Evolutionary conservation across 2,113 vertebrate species (phyloP), one percentile per base, ranked within the genome.

Genomic region (Synodontis membranacea): DNA sequence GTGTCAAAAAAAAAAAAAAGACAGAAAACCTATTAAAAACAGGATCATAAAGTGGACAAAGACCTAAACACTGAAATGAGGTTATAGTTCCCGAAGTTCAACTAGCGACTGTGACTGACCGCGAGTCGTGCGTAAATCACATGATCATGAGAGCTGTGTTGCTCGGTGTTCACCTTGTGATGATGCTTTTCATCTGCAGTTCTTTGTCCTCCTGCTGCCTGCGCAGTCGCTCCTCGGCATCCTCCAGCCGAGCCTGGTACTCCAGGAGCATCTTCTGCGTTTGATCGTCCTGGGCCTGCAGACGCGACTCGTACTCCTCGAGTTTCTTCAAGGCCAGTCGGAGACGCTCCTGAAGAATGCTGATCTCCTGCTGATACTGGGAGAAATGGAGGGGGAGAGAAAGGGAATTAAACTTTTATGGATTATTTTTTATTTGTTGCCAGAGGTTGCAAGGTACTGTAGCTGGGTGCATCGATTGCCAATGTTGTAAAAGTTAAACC

Each of bases 171-270:
- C 91, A 98, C 97, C 98, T 97, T 95, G 96, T 99, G 94, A 99
- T 99, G 93, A 99, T 99, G 94, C 97, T 98, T 92, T 99, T 99
- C 98, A 99, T 99, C 95, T 99, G 98, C 42, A 98, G 95, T 88
- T 99, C 98, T 92, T 99, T 99, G 90, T 99, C 98, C 1, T 99
- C 98, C 92, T 99, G 98, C 91, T 99, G 97, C 44, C 98, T 92
- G 48, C 97, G 96, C 88, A 99, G 95, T 46, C 97, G 86, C 79
- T 97, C 97, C 93, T 99, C 98, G 0, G 98, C 97, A 93, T 99
- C 98, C 93, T 99, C 97, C 91, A 99, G 92, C 66, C 98, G 95
- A 0, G 96, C 96, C 95, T 99, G 98, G 92, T 99, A 99, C 91
- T 99, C 98, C 93, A 98, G 95, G 90, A 98, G 93, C 95, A 99